Evolutionary conservation across 2,888 invertebrate genomes (phyloP), one percentile per base, ranked within the genome.

Genomic region (Belgica antarctica): DNA sequence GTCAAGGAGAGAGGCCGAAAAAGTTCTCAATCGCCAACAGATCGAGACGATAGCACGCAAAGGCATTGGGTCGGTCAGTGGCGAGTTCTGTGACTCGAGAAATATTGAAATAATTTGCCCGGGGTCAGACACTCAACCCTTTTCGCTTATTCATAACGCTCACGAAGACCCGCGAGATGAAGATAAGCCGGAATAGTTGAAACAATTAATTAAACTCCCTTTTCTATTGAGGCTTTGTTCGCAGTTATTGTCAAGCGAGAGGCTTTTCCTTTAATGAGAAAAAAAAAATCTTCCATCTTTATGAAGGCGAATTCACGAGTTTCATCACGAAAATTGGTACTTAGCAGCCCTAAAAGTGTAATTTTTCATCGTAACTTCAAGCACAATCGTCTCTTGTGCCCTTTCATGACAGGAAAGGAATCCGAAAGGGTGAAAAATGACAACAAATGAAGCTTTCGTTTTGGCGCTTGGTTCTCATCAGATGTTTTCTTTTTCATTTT

Each of bases 161-260:
- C 41, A 41, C 15, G 41, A 10, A 41, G 15, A 41, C 41, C 41
- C 12, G 22, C 19, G 17, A 4, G 52, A 52, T 17, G 52, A 52
- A 52, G 52, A 22, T 41, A 52, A 52, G 52, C 17, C 12, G 27
- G 28, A 27, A 61, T 61, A 61, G 61, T 61, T 61, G 3, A 61
- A 27, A 61, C 61, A 61, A 61, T 61, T 61, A 61, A 61, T 61
- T 61, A 27, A 61, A 61, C 28, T 61, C 61, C 22, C n/a, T n/a
- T 52, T n/a, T 52, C 41, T 12, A 41, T 41, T 41, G 41, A 12
- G n/a, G 41, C 41, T 41, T n/a, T n/a, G n/a, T n/a, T n/a, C n/a
- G n/a, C n/a, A n/a, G n/a, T n/a, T n/a, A n/a, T n/a, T n/a, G n/a
- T n/a, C n/a, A n/a, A n/a, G n/a, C n/a, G n/a, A n/a, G n/a, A n/a